A percentile compares a stretch with the other conserved stretches of the same genome.
phyloP scores from a whole-genome alignment of 2,888 invertebrate species.

The Congeria kusceri region DNA sequence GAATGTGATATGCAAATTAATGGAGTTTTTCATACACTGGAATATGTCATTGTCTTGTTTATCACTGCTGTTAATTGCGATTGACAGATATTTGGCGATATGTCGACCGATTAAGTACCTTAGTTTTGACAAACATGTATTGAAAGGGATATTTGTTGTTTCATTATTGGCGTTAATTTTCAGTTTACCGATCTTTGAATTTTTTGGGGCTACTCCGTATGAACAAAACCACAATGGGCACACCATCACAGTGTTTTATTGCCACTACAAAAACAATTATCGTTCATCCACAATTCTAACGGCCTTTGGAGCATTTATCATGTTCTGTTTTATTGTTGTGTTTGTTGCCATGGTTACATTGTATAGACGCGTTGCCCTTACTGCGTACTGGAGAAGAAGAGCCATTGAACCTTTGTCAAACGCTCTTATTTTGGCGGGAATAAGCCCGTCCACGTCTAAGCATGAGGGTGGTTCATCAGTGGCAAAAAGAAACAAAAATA shows the following conservation, averaged over 20 bases:
- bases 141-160: conserved; percentile 24
- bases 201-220: conserved; percentile 56
- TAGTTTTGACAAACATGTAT: conserved; percentile 39
- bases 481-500: too few relatives aligned
- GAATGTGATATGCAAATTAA: conserved; percentile 52
- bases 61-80: conserved; percentile 56
- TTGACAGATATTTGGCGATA: conserved; percentile 67
- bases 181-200: conserved; percentile 64
- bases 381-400: conserved; percentile 46
- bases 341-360: conserved; percentile 43
- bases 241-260: conserved; percentile 41
- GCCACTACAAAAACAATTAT: conserved; percentile 56
- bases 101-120: conserved; percentile 64
- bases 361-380: conserved; percentile 57
- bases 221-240: background rate
- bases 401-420: conserved; percentile 39
- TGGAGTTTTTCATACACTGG: conserved; percentile 46
- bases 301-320: conserved; percentile 36
- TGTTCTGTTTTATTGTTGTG: conserved; percentile 36
- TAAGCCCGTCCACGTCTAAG: conserved; percentile 7
- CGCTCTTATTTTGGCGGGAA: conserved; percentile 26
- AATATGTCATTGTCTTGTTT: conserved; percentile 54
- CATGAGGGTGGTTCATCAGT: too few relatives aligned
- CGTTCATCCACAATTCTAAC: conserved; percentile 21
- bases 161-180: conserved; percentile 21